Evolutionary conservation across 1,140 invertebrate genomes (phyloP).

Genomic region (Camponotus floridanus): DNA sequence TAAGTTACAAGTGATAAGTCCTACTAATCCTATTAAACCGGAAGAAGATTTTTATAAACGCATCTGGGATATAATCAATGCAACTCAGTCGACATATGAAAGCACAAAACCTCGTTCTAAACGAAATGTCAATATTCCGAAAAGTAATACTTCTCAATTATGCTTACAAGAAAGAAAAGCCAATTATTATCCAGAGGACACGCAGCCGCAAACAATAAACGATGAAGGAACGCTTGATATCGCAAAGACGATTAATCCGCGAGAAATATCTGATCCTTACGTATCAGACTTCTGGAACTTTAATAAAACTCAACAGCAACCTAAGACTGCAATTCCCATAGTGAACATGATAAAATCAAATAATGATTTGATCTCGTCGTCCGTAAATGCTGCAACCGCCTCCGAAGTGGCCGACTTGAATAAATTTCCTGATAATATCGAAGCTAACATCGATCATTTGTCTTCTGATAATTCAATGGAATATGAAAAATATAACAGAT

Average conservation of each 20-base stretch:
- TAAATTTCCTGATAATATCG: constrained; percentile 10
- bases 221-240: neutral
- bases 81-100: neutral
- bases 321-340: neutral
- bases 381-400: neutral
- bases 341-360: neutral
- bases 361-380: neutral
- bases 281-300: constrained; percentile 1
- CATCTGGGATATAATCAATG: constrained; percentile 1
- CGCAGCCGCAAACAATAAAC: neutral
- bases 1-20: neutral
- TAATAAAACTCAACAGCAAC: constrained; percentile 22
- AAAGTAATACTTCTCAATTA: neutral
- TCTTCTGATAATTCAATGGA: constrained; percentile 14
- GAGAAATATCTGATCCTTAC: neutral
- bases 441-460: neutral
- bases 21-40: neutral
- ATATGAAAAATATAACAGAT: neutral
- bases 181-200: neutral
- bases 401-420: constrained; percentile 37
- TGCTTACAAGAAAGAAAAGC: neutral
- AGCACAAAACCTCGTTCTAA: neutral
- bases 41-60: neutral
- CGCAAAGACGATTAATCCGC: neutral
- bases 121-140: neutral